Percentiles rank a stretch among this genome's conserved stretches.
Conservation (phyloP, 1,140 invertebrate genomes). For the Wiebesia pumilae region DNA sequence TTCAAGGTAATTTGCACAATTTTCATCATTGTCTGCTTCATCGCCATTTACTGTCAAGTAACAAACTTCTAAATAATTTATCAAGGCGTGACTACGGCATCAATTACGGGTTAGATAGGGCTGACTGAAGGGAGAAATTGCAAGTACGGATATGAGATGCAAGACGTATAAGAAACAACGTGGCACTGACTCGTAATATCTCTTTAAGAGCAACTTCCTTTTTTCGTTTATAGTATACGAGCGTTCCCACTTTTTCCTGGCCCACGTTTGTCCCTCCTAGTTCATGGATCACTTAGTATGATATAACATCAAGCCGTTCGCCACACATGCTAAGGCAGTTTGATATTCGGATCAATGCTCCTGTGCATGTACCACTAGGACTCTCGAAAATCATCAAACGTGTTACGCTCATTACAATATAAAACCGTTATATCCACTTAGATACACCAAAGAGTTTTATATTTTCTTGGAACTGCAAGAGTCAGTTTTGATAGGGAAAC, state of each 20-base stretch:
- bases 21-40: constrained; percentile 2
- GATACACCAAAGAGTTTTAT: too few relatives aligned
- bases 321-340: background rate
- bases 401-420: background rate
- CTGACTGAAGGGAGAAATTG: too few relatives aligned
- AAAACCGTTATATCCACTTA: too few relatives aligned
- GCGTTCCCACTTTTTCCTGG: background rate
- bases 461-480: too few relatives aligned
- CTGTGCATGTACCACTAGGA: background rate
- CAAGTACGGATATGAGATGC: constrained; percentile 21
- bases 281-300: background rate
- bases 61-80: background rate
- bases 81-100: constrained; percentile 13
- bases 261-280: background rate
- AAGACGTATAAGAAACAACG: background rate
- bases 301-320: background rate
- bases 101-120: background rate
- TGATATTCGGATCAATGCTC: background rate
- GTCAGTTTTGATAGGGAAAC: too few relatives aligned
- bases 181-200: background rate
- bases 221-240: background rate
- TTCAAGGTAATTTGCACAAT: background rate
- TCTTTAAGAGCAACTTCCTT: background rate
- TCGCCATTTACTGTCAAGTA: background rate
- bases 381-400: background rate